phyloP scores from a whole-genome alignment of 2,113 vertebrate genomes.

The Ophthalmolycus amberensis region DNA sequence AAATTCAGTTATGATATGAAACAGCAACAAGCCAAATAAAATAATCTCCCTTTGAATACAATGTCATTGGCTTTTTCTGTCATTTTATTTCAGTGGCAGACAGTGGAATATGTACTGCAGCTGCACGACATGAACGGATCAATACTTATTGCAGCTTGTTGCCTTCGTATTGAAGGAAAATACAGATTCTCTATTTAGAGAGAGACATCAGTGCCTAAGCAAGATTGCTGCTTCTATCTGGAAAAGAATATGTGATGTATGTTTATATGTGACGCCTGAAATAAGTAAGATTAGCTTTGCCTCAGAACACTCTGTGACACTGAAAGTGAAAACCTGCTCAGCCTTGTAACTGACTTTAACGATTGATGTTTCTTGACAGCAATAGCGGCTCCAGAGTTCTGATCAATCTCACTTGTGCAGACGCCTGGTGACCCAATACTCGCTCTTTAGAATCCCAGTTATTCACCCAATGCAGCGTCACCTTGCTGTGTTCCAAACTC shows the following conservation, averaged over 20 bases:
- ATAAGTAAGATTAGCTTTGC: slow-evolving; percentile 10
- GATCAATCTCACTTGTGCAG: slow-evolving; percentile 41
- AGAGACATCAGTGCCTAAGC: not conserved
- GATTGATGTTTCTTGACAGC: slow-evolving; percentile 22
- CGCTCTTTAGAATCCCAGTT: slow-evolving; percentile 15
- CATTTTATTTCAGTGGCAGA: not conserved
- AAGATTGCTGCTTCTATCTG: not conserved
- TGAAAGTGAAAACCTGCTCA: slow-evolving; percentile 25
- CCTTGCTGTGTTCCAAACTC: not conserved
- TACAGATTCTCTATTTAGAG: not conserved
- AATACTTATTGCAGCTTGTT: not conserved
- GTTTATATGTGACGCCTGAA: slow-evolving; percentile 2
- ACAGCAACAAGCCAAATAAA: not conserved
- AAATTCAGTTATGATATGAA: slow-evolving; percentile 12
- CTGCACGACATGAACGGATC: not conserved
- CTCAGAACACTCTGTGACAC: slow-evolving; percentile 3
- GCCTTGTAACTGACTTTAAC: slow-evolving; percentile 31
- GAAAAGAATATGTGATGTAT: not conserved
- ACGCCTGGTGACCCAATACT: slow-evolving; percentile 7
- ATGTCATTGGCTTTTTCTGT: not conserved
- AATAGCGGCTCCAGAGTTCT: not conserved
- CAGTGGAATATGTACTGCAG: not conserved
- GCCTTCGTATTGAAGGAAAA: not conserved
- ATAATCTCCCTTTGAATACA: not conserved
- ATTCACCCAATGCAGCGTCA: not conserved